Base-by-base conservation (phyloP, 2,113 vertebrate genomes). In the Forbesichthys agassizii region DNA sequence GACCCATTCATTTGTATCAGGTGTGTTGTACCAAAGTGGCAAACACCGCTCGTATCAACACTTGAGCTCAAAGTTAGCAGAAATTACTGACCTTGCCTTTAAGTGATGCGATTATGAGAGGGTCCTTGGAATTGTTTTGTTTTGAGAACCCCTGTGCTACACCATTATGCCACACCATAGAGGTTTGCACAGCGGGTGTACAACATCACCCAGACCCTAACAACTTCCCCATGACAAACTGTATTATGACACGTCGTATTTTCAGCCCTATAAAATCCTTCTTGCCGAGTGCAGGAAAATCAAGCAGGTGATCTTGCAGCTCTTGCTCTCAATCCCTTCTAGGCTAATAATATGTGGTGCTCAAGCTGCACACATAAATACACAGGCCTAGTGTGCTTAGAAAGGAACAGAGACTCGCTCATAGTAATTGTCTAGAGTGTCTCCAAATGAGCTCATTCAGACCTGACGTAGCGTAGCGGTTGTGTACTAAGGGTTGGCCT, bases 201-300 rank as follows among this genome's bases (percentile, higher is more conserved):
- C 80, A 75, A 81, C 56, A 61, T 79, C 66, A 8, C 7, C 36
- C 75, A 75, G 74, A 27, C 67, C 71, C 64, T 66, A 83, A 84
- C 70, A 75, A 81, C 79, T 79, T 80, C 72, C 36, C 33, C 74
- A 66, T 81, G 65, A 81, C 75, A 81, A 83, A 81, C 73, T 75
- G 71, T 66, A 81, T 84, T 78, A 70, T 83, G 76, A 72, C 77
- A 68, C 54, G 53, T 27, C 7, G 20, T 87, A 82, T 84, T 87
- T 82, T 80, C 82, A 82, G 81, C 58, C 8, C 16, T 48, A 33
- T 18, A 71, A 61, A 78, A 74, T 20, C 57, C 67, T 27, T n/a
- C 51, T 61, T 0, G 12, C 0, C 33, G 77, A 73, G 55, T 56
- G 72, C 61, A 51, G 66, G 73, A 75, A 85, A 78, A 88, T 80